Percentiles rank a stretch among this genome's conserved stretches.
These are phyloP conservation scores for Athrips mouffetella DNA, from an alignment of 2,888 invertebrate species.

Conservation along the genomic window DNA sequence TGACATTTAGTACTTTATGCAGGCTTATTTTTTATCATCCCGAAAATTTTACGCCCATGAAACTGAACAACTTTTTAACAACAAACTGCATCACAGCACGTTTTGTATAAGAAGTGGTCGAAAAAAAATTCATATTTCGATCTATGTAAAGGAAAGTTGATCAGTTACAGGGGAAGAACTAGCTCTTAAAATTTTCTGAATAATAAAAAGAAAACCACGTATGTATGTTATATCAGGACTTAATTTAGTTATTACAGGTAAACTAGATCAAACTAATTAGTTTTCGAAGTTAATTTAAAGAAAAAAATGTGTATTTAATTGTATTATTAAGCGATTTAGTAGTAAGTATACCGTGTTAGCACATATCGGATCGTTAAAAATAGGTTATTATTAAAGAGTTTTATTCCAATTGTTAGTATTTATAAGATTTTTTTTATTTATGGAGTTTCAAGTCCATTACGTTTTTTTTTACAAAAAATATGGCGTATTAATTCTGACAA, in stretches of 20 bases:
- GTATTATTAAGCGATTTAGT: constrained; percentile 11
- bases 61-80: no score
- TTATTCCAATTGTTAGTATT: neutral
- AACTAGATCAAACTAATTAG: constrained; percentile 20
- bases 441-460: no score
- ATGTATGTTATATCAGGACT: constrained; percentile 10
- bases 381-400: neutral
- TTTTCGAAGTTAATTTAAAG: constrained; percentile 19
- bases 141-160: no score
- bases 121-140: no score
- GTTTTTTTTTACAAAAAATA: no score
- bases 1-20: neutral
- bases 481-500: no score
- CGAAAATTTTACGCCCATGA: constrained; percentile 14
- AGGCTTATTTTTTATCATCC: neutral
- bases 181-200: neutral
- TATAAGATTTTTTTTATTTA: no score
- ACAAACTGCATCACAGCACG: no score
- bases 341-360: neutral
- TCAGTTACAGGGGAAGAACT: neutral
- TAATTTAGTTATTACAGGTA: constrained; percentile 14
- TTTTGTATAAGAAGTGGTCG: no score
- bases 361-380: constrained; percentile 5
- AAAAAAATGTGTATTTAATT: constrained; percentile 15
- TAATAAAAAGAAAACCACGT: no score